Conservation (phyloP, 2,797 vertebrate species). For the Coregonus ussuriensis region DNA sequence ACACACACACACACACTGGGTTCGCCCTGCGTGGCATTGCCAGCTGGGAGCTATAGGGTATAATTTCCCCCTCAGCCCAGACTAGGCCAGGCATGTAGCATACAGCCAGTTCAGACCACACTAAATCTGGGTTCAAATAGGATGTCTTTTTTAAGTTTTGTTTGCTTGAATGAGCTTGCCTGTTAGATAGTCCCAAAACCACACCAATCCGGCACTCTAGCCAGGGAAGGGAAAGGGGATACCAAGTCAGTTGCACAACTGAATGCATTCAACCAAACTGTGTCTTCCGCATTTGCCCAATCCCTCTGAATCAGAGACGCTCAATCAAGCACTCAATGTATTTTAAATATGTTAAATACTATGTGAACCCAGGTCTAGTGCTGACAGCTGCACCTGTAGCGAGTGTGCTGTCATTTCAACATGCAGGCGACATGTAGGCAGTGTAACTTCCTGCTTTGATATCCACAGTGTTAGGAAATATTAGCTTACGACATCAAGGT, state of each 20-base stretch:
- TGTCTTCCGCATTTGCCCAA: too few species aligned
- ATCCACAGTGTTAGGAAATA: neutral
- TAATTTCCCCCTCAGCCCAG: slow-evolving; percentile 52
- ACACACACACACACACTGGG: slow-evolving; percentile 36
- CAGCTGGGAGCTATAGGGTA: slow-evolving; percentile 45
- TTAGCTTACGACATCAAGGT: neutral
- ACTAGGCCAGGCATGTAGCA: slow-evolving; percentile 25
- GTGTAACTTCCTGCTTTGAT: neutral
- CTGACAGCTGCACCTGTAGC: slow-evolving; percentile 2
- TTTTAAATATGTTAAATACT: neutral
- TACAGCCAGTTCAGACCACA: slow-evolving; percentile 27
- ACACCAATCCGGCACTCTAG: neutral
- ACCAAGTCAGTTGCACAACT: too few species aligned
- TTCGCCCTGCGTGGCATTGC: slow-evolving; percentile 42
- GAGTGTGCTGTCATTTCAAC: slow-evolving; percentile 29
- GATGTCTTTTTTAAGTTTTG: neutral
- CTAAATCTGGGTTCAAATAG: neutral
- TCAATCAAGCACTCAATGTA: neutral
- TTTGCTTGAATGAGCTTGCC: neutral
- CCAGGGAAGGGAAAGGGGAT: neutral
- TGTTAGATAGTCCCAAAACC: neutral
- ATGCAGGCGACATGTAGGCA: slow-evolving; percentile 38
- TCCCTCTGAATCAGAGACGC: too few species aligned
- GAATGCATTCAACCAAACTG: too few species aligned
- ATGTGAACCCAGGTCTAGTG: slow-evolving; percentile 13